A percentile compares a stretch with the other conserved stretches of the same genome.
These are phyloP conservation scores for Balaeniceps rex DNA, from an alignment of 2,113 vertebrate species.

Conservation along the genomic window DNA sequence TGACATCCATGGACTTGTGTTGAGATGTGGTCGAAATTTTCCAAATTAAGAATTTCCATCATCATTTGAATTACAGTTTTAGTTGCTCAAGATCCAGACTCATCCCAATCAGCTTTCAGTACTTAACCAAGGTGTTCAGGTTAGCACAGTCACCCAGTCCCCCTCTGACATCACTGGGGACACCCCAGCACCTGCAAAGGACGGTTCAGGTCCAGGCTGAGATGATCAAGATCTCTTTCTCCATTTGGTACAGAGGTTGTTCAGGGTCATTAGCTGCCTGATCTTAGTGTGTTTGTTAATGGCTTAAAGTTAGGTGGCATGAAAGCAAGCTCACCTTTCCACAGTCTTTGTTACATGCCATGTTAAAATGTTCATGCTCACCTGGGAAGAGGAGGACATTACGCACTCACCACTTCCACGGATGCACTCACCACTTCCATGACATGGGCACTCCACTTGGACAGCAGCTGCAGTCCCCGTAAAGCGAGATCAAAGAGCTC, in stretches of 20 bases:
- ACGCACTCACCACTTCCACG: constrained; percentile 81
- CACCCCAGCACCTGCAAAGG: neutral
- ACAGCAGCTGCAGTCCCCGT: constrained; percentile 93
- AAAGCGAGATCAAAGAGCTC: constrained; percentile 96
- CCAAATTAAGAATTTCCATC: neutral
- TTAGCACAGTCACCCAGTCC: neutral
- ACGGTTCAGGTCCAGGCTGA: neutral
- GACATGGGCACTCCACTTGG: constrained; percentile 99
- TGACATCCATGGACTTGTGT: neutral
- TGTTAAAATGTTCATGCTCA: neutral
- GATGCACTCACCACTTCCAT: constrained; percentile 89
- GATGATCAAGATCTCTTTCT: neutral
- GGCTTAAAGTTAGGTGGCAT: neutral
- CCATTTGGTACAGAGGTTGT: neutral
- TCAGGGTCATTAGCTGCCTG: neutral
- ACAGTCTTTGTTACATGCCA: neutral
- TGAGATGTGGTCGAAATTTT: neutral
- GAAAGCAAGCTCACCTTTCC: neutral
- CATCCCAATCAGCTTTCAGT: neutral
- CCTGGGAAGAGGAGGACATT: neutral
- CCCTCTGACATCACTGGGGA: neutral
- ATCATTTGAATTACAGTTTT: neutral
- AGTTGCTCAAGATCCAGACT: neutral
- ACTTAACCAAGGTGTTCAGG: neutral
- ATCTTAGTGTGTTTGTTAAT: neutral